Conservation (phyloP, 2,888 invertebrate species). For the Liodrosophila aerea region DNA sequence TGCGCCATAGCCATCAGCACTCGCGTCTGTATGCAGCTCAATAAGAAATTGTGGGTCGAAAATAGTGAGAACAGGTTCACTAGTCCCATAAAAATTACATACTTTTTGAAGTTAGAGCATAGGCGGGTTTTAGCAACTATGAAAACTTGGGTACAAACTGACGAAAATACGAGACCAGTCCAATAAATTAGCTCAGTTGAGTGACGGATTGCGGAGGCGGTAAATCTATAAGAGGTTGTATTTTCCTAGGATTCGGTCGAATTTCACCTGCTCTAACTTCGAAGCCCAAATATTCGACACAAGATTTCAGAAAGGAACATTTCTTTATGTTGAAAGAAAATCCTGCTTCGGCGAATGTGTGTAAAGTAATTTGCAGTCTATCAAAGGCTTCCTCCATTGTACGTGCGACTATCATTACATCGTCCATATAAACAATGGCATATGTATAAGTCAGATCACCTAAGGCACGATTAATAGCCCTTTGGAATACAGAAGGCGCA, state of each 20-base stretch:
- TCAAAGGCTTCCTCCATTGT: not conserved
- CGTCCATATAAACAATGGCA: not conserved
- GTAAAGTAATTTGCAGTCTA: not conserved
- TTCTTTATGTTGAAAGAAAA: not conserved
- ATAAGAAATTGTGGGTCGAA: not conserved
- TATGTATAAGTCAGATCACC: not conserved
- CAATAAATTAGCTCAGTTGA: constrained; percentile 6
- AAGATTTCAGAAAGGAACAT: constrained; percentile 8
- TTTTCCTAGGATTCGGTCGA: constrained; percentile 10
- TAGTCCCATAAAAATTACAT: constrained; percentile 1
- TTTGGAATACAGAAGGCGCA: constrained; percentile 2
- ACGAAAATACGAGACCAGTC: constrained; percentile 2
- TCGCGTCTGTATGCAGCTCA: not conserved
- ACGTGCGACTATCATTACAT: not conserved
- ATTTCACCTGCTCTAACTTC: constrained; percentile 10
- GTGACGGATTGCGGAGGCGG: constrained; percentile 6
- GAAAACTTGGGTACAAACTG: constrained; percentile 7
- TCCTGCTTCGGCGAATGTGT: not conserved
- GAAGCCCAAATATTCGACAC: constrained; percentile 13
- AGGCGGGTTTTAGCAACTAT: not conserved
- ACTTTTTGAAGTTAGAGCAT: constrained; percentile 5
- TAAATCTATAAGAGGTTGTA: constrained; percentile 2
- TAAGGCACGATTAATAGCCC: not conserved
- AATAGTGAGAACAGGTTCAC: not conserved
- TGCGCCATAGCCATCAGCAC: not conserved